Base-by-base conservation (phyloP, 2,888 invertebrate genomes). In the Dyspetes luteomarginatus region DNA sequence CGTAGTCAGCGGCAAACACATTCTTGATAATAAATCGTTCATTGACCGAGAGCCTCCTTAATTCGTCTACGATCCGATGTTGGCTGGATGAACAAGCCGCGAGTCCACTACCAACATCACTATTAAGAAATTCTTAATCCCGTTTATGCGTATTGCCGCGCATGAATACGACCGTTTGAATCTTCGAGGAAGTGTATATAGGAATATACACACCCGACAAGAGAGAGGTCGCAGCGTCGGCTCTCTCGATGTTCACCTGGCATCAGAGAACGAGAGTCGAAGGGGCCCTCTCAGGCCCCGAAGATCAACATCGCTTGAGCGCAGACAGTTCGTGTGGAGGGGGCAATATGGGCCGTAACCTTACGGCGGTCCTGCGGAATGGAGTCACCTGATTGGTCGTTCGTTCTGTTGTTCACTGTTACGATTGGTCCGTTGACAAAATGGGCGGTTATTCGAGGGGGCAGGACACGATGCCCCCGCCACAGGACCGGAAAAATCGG, bases 341-440 rank as follows among this genome's bases (percentile, higher is more conserved):
- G 72, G 17, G 41, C 50, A 52, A 3, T 3, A 36, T 36, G 12
- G 60, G 72, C 62, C 62, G 72, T 43, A 26, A 4, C 52, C 9
- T 52, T 17, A 2, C 4, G 41, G 17, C 4, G 52, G 60, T 26
- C 26, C 12, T 4, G 41, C 52, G 12, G 9, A n/a, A 60, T 12
- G 12, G 26, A 5, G 9, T 4, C 12, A 15, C 4, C 1, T 24
- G 80, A 89, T 89, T 89, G 89, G 89, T 73, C 22, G 83, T 50
- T 3, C 22, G 48, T 67, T 71, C 64, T 64, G 78, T 69, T 62
- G 62, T 15, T 9, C 9, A 4, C 12, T 17, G 58, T 22, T 30
- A 71, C 50, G 86, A 88, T 87, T 88, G 88, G 64, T 12, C 55
- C n/a, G 0, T 0, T 4, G 26, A 4, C 3, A 0, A 3, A 50